Evolutionary conservation across 2,113 vertebrate species (phyloP).

Genomic region (Chinchilla lanigera): DNA sequence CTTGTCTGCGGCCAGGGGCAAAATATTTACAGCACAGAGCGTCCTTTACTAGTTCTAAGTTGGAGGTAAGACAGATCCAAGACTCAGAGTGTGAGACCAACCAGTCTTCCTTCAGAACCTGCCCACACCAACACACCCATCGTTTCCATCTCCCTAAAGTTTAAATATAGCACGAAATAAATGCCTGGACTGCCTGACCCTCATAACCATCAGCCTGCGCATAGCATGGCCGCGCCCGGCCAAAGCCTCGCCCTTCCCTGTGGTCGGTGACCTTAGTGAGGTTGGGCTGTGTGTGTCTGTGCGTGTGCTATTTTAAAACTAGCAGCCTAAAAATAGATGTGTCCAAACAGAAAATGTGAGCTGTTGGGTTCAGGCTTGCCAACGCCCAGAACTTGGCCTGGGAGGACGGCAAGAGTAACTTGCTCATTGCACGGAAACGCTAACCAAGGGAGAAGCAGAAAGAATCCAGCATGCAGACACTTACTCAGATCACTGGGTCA

Average conservation of each 20-base stretch:
- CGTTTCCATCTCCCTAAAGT: background rate
- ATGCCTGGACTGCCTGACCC: background rate
- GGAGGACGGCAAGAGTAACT: background rate
- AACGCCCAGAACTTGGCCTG: background rate
- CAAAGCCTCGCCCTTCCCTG: background rate
- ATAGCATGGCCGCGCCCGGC: background rate
- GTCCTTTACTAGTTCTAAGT: background rate
- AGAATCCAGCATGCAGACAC: background rate
- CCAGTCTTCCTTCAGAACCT: background rate
- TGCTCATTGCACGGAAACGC: background rate
- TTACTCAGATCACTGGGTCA: background rate
- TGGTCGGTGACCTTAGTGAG: constrained; percentile 26
- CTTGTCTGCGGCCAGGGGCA: background rate
- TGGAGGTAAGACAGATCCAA: constrained; percentile 16
- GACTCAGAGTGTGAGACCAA: background rate
- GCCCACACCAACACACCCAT: background rate
- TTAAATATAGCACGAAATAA: constrained; percentile 50
- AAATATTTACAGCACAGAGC: background rate
- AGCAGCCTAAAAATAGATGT: constrained; percentile 64
- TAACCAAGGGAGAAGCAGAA: background rate
- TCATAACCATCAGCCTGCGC: background rate
- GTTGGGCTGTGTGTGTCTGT: background rate
- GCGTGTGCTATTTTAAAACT: constrained; percentile 59
- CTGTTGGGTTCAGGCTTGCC: constrained; percentile 41
- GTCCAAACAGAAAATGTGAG: constrained; percentile 55